Evolutionary conservation across 1,140 invertebrate species (phyloP).

Genomic region (Eciton burchellii): DNA sequence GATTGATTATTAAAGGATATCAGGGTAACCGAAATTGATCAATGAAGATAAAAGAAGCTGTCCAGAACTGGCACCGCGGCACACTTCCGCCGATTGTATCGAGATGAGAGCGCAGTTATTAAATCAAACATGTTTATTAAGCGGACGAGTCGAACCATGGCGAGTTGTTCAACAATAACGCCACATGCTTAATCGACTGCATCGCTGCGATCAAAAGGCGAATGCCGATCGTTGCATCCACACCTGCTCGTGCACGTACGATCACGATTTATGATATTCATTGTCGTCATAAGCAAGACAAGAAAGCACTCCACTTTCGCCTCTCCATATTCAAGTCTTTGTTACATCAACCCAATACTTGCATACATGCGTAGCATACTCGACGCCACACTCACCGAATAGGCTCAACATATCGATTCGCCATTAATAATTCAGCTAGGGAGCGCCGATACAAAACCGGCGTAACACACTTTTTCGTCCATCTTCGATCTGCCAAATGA

Average conservation of each 20-base stretch:
- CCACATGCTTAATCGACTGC: constrained; percentile 54
- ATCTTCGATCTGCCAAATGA: constrained; percentile 6
- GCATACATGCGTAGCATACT: neutral
- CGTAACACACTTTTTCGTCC: constrained; percentile 20
- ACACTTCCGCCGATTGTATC: neutral
- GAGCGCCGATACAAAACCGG: constrained; percentile 18
- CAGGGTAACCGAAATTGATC: too few relatives aligned
- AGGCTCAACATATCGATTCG: constrained; percentile 49
- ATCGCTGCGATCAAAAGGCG: constrained; percentile 61
- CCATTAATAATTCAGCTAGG: constrained; percentile 55
- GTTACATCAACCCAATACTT: constrained; percentile 24
- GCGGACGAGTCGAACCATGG: constrained; percentile 20
- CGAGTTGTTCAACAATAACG: constrained; percentile 12
- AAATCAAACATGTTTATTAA: constrained; percentile 9
- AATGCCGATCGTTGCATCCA: constrained; percentile 13
- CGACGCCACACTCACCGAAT: constrained; percentile 18
- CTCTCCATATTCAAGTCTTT: constrained; percentile 49
- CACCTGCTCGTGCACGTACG: constrained; percentile 12
- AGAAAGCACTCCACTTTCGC: constrained; percentile 57
- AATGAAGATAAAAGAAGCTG: too few relatives aligned
- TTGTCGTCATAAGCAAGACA: constrained; percentile 5
- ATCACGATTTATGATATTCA: constrained; percentile 61
- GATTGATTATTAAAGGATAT: too few relatives aligned
- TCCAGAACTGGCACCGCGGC: too few relatives aligned
- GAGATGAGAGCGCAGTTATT: constrained; percentile 27